Evolutionary conservation across 2,797 vertebrate genomes (phyloP), one percentile per base, ranked within the genome.

Genomic region (Pantherophis vulpinus): DNA sequence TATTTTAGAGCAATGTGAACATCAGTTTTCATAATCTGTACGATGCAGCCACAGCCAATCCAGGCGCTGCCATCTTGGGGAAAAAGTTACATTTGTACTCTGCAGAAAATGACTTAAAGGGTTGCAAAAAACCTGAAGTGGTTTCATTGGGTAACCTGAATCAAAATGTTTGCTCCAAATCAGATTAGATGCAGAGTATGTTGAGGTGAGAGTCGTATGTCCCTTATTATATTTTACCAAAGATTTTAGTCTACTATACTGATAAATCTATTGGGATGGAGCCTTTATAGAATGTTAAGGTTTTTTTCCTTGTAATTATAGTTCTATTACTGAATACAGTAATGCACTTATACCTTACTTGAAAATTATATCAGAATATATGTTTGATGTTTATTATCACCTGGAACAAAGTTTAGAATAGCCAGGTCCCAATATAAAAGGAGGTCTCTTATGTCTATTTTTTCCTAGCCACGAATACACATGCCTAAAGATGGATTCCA

Each of bases 401-500:
- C 95, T 96, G 88, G 93, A 95, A 94, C 89, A 95, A 96, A 95
- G 94, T 63, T 93, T 96, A 97, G 97, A 94, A 90, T 97, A 97
- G 97, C 90, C 96, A 97, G 97, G 96, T 96, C 96, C 91, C 94
- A 94, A 97, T 97, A 92, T 97, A 97, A 97, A 97, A 97, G 97
- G 95, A 96, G 96, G 94, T 97, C 95, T 97, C 96, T 97, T 97
- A 96, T 97, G 96, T 97, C 95, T 97, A 96, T 97, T 97, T 94
- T 97, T 97, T 97, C 96, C 97, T 97, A 97, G 97, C 97, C 97
- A 95, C 96, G 97, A 97, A 97, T 97, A 96, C 97, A 97, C 97
- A 97, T 97, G 96, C 97, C 97, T 96, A 97, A 97, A 97, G 97
- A 97, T 97, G 97, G 97, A 97, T 97, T 97, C 94, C 97, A 97